A percentile compares a stretch with the other conserved stretches of the same genome.
Evolutionary conservation across 1,140 invertebrate genomes (phyloP).

Genomic region (Musca domestica): DNA sequence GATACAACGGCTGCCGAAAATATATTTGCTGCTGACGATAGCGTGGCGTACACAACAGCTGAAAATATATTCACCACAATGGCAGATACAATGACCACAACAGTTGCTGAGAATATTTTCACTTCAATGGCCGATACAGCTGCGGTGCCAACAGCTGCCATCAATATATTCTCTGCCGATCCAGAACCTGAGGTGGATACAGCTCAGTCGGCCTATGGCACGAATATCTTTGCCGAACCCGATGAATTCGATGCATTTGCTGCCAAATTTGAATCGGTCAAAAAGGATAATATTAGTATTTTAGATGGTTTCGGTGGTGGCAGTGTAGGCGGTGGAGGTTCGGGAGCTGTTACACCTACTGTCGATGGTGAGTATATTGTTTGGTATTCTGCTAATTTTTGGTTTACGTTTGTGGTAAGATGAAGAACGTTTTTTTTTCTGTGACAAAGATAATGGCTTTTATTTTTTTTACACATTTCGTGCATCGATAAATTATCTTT

Average conservation of each 20-base stretch:
- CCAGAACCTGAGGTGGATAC: conserved; percentile 22
- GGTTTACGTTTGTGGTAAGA: too few species aligned
- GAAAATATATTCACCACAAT: conserved; percentile 22
- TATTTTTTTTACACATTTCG: neutral
- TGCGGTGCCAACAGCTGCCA: neutral
- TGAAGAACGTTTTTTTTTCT: neutral
- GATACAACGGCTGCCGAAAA: neutral
- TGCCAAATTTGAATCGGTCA: conserved; percentile 77
- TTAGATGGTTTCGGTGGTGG: conserved; percentile 55
- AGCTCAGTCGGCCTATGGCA: conserved; percentile 29
- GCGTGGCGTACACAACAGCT: neutral
- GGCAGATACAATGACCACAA: conserved; percentile 9
- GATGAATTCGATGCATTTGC: conserved; percentile 82
- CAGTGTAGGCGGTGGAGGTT: conserved; percentile 33
- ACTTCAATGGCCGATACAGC: conserved; percentile 9
- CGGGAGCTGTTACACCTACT: conserved; percentile 47
- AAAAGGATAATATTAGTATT: conserved; percentile 57
- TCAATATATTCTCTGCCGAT: conserved; percentile 29
- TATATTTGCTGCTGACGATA: conserved; percentile 17
- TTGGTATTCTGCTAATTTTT: too few species aligned
- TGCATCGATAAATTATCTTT: too few species aligned
- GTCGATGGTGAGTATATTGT: conserved; percentile 43
- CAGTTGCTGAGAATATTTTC: conserved; percentile 19
- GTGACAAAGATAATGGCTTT: too few species aligned
- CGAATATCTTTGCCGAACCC: conserved; percentile 52